Conservation (phyloP, 23 tunicate species). For the Halocynthia aurantium region DNA sequence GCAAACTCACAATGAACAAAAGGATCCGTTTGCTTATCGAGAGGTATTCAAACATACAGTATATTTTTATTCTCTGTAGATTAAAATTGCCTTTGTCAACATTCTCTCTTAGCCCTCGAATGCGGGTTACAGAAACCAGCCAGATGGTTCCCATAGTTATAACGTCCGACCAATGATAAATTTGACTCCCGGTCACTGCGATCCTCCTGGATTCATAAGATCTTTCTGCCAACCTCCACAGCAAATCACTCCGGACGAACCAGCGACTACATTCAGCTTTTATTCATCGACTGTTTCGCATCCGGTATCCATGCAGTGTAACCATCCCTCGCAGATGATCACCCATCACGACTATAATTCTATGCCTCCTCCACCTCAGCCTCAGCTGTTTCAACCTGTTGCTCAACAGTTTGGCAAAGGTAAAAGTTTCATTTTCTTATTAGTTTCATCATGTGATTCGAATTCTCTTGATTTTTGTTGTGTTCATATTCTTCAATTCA, state of each 20-base stretch:
- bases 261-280: neutral
- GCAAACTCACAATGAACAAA: too few relatives aligned
- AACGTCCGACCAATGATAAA: neutral
- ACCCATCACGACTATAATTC: neutral
- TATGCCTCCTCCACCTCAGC: constrained; percentile 17
- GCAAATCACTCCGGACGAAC: neutral
- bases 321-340: too few relatives aligned
- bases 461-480: too few relatives aligned
- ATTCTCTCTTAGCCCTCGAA: too few relatives aligned
- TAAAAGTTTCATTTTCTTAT: neutral
- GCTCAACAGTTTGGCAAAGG: neutral
- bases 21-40: too few relatives aligned
- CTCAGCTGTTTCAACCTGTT: constrained; percentile 5
- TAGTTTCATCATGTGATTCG: too few relatives aligned
- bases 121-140: too few relatives aligned
- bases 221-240: neutral
- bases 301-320: neutral
- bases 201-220: neutral
- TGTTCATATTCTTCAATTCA: too few relatives aligned
- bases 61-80: too few relatives aligned
- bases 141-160: neutral
- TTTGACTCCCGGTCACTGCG: constrained; percentile 13
- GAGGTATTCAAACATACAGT: too few relatives aligned
- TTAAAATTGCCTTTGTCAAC: too few relatives aligned
- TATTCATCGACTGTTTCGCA: neutral